phyloP scores from a whole-genome alignment of 1,140 invertebrate species.

The Drosophila rhopaloa region DNA sequence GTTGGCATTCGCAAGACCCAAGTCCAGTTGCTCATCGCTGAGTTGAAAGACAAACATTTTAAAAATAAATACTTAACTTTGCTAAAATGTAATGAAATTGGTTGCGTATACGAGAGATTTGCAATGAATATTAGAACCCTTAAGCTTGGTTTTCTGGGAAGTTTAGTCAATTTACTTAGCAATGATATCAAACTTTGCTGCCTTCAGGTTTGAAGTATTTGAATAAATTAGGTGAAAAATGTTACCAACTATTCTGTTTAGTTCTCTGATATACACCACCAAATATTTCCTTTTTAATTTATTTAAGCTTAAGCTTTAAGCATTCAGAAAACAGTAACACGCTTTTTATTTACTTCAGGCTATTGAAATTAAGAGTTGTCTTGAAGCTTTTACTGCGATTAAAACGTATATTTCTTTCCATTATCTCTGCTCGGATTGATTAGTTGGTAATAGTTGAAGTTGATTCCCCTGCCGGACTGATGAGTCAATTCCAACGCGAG shows the following conservation, averaged over 20 bases:
- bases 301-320: neutral
- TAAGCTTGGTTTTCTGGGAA: no score
- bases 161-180: no score
- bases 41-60: neutral
- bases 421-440: slow-evolving; percentile 24
- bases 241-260: no score
- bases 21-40: slow-evolving; percentile 80
- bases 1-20: slow-evolving; percentile 78
- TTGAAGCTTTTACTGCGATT: slow-evolving; percentile 80
- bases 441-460: neutral
- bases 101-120: neutral
- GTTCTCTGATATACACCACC: no score
- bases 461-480: slow-evolving; percentile 14
- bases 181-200: no score
- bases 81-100: neutral
- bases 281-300: neutral
- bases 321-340: neutral
- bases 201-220: no score
- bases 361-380: slow-evolving; percentile 60
- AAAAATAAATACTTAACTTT: slow-evolving; percentile 8
- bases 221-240: no score
- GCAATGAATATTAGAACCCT: no score
- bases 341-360: slow-evolving; percentile 63
- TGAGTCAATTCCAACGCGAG: slow-evolving; percentile 40
- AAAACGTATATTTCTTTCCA: slow-evolving; percentile 76